phyloP scores from a whole-genome alignment of 2,888 invertebrate species.

The Pseudococcus viburni region DNA sequence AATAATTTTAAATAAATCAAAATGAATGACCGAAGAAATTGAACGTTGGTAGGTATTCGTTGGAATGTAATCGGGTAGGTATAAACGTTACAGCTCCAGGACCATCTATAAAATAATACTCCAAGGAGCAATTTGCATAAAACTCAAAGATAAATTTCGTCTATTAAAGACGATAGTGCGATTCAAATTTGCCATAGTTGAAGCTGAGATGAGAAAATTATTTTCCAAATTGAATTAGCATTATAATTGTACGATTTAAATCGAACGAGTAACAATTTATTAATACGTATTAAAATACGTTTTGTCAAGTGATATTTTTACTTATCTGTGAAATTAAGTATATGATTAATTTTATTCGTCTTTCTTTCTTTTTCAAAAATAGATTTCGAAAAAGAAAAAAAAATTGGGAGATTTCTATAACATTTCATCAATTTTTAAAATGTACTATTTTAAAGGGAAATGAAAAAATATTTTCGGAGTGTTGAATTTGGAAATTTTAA shows the following conservation, averaged over 20 bases:
- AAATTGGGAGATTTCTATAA: too few relatives aligned
- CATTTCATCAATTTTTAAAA: too few relatives aligned
- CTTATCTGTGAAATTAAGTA: background rate
- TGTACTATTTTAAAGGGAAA: too few relatives aligned
- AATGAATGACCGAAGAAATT: slow-evolving; percentile 9
- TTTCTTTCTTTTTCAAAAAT: background rate
- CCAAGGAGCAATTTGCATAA: slow-evolving; percentile 33
- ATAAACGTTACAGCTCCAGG: slow-evolving; percentile 1
- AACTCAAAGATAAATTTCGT: slow-evolving; percentile 10
- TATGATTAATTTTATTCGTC: background rate
- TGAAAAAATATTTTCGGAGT: too few relatives aligned
- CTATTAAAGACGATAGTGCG: slow-evolving; percentile 9
- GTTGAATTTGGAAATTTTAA: too few relatives aligned
- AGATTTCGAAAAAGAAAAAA: background rate
- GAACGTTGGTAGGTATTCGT: background rate
- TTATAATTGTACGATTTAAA: background rate
- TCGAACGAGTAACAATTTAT: background rate
- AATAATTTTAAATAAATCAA: background rate
- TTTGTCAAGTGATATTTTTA: background rate
- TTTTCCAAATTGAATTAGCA: slow-evolving; percentile 15
- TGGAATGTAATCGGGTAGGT: background rate
- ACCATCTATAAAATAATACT: slow-evolving; percentile 45
- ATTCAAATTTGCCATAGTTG: slow-evolving; percentile 18
- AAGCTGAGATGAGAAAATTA: background rate
- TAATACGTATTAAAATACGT: background rate